Conservation (phyloP, 30 jellyfish, hydroid and myxozoan species). For the Pseudorhiza aurosa region DNA sequence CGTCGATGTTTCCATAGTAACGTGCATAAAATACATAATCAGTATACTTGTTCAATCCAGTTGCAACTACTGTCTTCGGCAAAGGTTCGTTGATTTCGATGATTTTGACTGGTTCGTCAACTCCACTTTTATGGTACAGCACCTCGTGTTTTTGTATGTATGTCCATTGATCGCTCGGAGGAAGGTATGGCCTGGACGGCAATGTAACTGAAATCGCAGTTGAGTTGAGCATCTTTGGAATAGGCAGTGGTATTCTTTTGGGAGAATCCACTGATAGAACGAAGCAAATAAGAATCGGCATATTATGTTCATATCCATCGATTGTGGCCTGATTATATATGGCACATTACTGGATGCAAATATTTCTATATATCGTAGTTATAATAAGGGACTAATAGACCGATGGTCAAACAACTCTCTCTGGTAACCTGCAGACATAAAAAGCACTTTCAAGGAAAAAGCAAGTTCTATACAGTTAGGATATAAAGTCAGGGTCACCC, state of each 20-base stretch:
- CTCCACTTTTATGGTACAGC: neutral
- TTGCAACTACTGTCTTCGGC: conserved; percentile 28
- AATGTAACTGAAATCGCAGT: conserved; percentile 14
- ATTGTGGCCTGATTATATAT: too few species aligned
- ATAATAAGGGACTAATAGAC: too few species aligned
- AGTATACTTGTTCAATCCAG: conserved; percentile 20
- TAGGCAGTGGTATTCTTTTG: conserved; percentile 5
- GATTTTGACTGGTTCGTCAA: neutral
- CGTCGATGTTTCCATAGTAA: conserved; percentile 17
- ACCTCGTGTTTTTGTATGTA: conserved; percentile 3
- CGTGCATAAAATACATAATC: conserved; percentile 34
- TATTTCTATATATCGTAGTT: too few species aligned
- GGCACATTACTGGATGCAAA: too few species aligned
- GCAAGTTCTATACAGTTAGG: too few species aligned
- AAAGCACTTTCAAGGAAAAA: too few species aligned
- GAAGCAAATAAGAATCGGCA: neutral
- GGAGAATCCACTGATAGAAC: neutral
- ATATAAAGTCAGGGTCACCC: too few species aligned
- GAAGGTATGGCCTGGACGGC: conserved; percentile 28
- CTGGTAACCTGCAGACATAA: too few species aligned
- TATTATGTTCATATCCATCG: too few species aligned
- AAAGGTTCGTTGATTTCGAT: neutral
- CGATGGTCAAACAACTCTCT: too few species aligned
- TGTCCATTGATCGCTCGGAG: conserved; percentile 29
- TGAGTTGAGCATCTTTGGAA: conserved; percentile 16